Conservation (phyloP, 1,140 invertebrate genomes). For the Eupristina koningsbergeri region DNA sequence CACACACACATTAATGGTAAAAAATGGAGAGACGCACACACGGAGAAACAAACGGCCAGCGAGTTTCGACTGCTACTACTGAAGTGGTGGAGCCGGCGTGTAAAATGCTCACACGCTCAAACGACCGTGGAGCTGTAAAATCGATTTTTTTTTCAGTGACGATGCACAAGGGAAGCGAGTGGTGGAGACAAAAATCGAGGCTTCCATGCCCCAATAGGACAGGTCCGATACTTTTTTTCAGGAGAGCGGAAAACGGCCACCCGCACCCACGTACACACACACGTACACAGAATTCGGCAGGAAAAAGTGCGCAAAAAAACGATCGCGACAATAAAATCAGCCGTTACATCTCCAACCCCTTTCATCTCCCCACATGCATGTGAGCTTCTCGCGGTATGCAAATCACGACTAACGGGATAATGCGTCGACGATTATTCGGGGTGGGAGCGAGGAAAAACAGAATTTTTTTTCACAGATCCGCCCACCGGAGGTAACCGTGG, state of each 20-base stretch:
- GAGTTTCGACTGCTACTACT: slow-evolving; percentile 14
- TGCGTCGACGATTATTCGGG: slow-evolving; percentile 69
- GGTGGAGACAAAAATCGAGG: slow-evolving; percentile 20
- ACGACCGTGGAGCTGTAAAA: slow-evolving; percentile 26
- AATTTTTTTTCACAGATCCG: slow-evolving; percentile 56
- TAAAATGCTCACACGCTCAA: not conserved
- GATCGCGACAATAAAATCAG: slow-evolving; percentile 61
- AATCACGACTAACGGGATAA: slow-evolving; percentile 68
- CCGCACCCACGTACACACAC: not conserved
- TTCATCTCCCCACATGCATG: slow-evolving; percentile 45
- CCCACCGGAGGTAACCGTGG: not conserved
- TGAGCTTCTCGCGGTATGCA: slow-evolving; percentile 61
- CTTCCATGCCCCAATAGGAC: slow-evolving; percentile 17
- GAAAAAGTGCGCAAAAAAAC: slow-evolving; percentile 41
- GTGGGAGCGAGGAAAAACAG: slow-evolving; percentile 51
- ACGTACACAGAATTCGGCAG: not conserved
- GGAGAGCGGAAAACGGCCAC: not conserved
- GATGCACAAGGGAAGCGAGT: not conserved
- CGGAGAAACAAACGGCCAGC: slow-evolving; percentile 4
- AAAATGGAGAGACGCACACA: slow-evolving; percentile 35
- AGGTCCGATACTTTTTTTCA: slow-evolving; percentile 36
- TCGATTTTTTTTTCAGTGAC: slow-evolving; percentile 41
- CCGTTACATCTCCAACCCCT: slow-evolving; percentile 56
- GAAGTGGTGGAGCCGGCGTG: not conserved
- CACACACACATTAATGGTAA: slow-evolving; percentile 27